Evolutionary conservation across 2,888 invertebrate genomes (phyloP).

Genomic region (Habrosyne pyritoides): DNA sequence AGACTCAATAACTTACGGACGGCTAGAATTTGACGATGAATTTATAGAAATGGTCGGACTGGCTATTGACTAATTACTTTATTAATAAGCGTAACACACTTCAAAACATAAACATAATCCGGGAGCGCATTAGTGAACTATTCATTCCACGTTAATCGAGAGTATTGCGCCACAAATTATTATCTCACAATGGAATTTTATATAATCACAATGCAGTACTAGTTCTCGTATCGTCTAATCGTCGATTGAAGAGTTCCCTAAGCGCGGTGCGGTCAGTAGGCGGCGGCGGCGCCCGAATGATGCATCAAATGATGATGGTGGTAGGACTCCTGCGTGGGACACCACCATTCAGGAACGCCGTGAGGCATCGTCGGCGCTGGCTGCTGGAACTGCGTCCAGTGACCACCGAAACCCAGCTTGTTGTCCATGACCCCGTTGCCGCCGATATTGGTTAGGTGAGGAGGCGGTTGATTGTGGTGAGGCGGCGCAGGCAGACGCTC

Average conservation of each 20-base stretch:
- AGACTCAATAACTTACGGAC: conserved; percentile 59
- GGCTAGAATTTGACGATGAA: conserved; percentile 54
- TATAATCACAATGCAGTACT: conserved; percentile 10
- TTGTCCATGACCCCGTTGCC: conserved; percentile 87
- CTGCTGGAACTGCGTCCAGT: conserved; percentile 87
- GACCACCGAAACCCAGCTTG: conserved; percentile 87
- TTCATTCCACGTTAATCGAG: conserved; percentile 68
- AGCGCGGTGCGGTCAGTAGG: conserved; percentile 87
- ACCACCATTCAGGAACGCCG: conserved; percentile 81
- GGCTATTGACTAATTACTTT: conserved; percentile 51
- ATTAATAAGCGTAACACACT: conserved; percentile 75
- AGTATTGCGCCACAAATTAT: not conserved
- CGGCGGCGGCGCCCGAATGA: conserved; percentile 88
- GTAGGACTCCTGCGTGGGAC: conserved; percentile 78
- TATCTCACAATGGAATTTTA: conserved; percentile 13
- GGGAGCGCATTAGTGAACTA: conserved; percentile 75
- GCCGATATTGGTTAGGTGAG: conserved; percentile 69
- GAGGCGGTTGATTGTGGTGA: conserved; percentile 62
- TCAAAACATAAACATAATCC: conserved; percentile 40
- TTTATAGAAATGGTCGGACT: conserved; percentile 60
- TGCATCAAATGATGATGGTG: conserved; percentile 85
- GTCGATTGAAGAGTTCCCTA: conserved; percentile 81
- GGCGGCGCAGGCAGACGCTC: conserved; percentile 86
- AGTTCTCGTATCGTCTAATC: conserved; percentile 30
- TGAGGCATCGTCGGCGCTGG: conserved; percentile 86